These are phyloP conservation scores for Syngnathus rostellatus DNA, from an alignment of 2,797 vertebrate species.

Conservation along the genomic window DNA sequence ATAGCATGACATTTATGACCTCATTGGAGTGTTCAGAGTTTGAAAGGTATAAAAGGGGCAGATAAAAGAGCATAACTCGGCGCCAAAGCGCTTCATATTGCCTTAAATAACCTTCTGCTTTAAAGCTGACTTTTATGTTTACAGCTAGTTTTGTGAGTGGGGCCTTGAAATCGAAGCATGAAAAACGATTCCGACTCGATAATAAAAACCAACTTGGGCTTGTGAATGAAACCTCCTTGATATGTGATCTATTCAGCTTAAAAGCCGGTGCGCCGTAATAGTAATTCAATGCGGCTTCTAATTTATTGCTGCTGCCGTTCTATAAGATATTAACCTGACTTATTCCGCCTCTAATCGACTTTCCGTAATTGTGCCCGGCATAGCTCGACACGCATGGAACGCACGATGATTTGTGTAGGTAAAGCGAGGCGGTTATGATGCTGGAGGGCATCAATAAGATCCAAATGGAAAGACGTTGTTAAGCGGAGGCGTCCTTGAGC, in stretches of 20 bases:
- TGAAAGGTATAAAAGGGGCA: not conserved
- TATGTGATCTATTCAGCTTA: conserved; percentile 9
- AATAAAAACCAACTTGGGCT: conserved; percentile 14
- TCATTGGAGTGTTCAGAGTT: not conserved
- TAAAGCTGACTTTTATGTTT: conserved; percentile 9
- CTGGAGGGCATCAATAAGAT: conserved; percentile 8
- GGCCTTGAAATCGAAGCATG: not conserved
- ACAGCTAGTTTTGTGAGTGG: conserved; percentile 2
- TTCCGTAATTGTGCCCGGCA: conserved; percentile 25
- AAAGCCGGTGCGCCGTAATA: not conserved
- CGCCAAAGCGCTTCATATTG: not conserved
- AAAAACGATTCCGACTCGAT: conserved; percentile 4
- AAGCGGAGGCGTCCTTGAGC: not conserved
- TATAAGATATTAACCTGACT: conserved; percentile 20
- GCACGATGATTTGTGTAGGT: conserved; percentile 12
- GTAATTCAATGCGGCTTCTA: not conserved
- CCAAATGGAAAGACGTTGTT: conserved; percentile 2
- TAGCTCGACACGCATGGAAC: conserved; percentile 23
- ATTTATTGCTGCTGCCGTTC: conserved; percentile 24
- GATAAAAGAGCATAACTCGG: conserved; percentile 4
- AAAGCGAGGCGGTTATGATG: conserved; percentile 10
- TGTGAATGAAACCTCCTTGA: conserved; percentile 18
- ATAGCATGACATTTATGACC: too few relatives aligned
- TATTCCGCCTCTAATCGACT: conserved; percentile 21
- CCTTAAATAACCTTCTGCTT: conserved; percentile 2